phyloP scores from a whole-genome alignment of 2,797 vertebrate genomes.

The Zenarchopterus dispar region DNA sequence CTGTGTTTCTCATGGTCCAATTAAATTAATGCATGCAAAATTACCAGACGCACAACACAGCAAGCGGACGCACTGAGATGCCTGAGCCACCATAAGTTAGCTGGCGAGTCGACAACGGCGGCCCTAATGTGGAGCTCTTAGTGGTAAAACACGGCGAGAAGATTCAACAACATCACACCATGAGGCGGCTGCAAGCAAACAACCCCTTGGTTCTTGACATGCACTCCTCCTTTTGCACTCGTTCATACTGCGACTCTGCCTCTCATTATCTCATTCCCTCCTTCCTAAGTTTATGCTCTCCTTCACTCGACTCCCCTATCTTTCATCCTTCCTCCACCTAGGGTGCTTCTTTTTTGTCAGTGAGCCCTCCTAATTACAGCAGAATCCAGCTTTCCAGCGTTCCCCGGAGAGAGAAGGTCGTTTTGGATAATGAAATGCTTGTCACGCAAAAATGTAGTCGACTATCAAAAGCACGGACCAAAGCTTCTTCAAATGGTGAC shows the following conservation, averaged over 20 bases:
- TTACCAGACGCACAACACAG: slow-evolving; percentile 16
- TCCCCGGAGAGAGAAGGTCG: slow-evolving; percentile 56
- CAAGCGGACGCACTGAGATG: slow-evolving; percentile 7
- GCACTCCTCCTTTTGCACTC: slow-evolving; percentile 59
- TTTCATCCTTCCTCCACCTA: slow-evolving; percentile 58
- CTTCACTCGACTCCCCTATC: slow-evolving; percentile 46
- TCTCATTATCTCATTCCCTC: slow-evolving; percentile 67
- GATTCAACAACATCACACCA: slow-evolving; percentile 64
- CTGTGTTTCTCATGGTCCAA: background rate
- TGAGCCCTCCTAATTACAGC: slow-evolving; percentile 64
- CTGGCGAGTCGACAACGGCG: slow-evolving; percentile 31
- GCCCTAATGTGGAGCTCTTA: slow-evolving; percentile 39
- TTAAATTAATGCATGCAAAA: slow-evolving; percentile 22
- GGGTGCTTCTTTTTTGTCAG: slow-evolving; percentile 47
- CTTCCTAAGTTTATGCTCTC: slow-evolving; percentile 55
- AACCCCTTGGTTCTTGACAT: slow-evolving; percentile 62
- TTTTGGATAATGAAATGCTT: slow-evolving; percentile 64
- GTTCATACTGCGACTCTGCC: slow-evolving; percentile 68
- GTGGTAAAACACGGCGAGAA: slow-evolving; percentile 59
- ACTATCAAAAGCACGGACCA: slow-evolving; percentile 54
- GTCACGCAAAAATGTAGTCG: slow-evolving; percentile 52
- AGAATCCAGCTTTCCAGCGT: slow-evolving; percentile 48
- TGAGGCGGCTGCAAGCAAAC: slow-evolving; percentile 64
- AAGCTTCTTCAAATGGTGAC: slow-evolving; percentile 58
- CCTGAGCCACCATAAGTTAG: slow-evolving; percentile 32